Conservation (phyloP, 1,140 invertebrate genomes). For the Apis laboriosa region DNA sequence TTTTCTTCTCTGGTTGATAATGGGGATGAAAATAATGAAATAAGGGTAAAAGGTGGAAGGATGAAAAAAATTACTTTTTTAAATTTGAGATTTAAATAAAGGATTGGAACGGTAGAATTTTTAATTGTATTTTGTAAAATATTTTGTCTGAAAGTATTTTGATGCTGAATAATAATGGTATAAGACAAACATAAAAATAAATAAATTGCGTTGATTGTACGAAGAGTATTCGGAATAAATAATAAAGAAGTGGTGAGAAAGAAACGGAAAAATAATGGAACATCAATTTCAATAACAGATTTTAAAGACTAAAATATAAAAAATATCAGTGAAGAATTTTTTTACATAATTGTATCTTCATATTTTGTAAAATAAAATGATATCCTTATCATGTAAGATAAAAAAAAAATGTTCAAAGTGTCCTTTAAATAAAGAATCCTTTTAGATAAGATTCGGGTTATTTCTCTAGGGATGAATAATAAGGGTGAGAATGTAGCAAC, state of each 20-base stretch:
- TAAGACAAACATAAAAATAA: no score
- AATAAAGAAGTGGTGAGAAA: no score
- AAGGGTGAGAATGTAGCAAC: background rate
- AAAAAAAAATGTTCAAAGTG: background rate
- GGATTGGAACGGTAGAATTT: no score
- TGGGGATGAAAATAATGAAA: background rate
- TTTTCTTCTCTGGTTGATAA: background rate
- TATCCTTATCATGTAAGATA: background rate
- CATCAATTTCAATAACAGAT: background rate
- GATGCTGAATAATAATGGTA: no score
- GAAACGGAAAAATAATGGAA: no score
- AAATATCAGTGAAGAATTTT: no score
- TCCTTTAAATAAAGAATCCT: slow-evolving; percentile 7
- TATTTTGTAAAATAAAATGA: background rate
- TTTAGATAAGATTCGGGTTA: background rate
- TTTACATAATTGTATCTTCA: background rate
- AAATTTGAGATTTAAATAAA: no score
- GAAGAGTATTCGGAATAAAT: no score
- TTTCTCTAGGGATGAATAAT: slow-evolving; percentile 19
- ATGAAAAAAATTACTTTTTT: no score
- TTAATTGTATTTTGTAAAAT: no score
- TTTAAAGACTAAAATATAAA: background rate
- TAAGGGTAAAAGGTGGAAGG: background rate
- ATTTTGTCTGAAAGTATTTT: no score
- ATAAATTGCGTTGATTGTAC: no score